Percentiles rank a stretch among this genome's conserved stretches.
Conservation (phyloP, 1,140 invertebrate species). For the Drosophila gunungcola region DNA sequence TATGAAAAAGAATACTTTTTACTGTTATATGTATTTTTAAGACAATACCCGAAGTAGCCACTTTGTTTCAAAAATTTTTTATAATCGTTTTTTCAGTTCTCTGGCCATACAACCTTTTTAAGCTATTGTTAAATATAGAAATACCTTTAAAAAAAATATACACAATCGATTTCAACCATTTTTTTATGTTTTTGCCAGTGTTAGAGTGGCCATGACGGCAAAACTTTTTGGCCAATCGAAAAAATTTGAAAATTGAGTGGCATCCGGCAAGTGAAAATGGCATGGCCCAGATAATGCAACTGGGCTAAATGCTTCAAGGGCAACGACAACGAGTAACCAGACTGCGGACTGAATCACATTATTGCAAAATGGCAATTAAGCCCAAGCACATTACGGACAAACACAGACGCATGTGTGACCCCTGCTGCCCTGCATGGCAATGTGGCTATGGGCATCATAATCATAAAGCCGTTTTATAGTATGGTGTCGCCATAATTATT, state of each 20-base stretch:
- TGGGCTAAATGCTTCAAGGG: conserved; percentile 17
- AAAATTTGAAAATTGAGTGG: conserved; percentile 45
- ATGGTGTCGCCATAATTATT: conserved; percentile 81
- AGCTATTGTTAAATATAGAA: too few relatives aligned
- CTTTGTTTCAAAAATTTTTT: neutral
- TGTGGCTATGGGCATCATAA: conserved; percentile 59
- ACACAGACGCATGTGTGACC: conserved; percentile 3
- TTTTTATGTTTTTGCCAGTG: neutral
- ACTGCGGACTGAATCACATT: conserved; percentile 11
- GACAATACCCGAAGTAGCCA: neutral
- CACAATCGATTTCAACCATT: neutral
- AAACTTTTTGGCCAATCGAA: conserved; percentile 39
- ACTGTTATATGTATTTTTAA: neutral
- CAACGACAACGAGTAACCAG: neutral
- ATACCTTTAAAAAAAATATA: neutral
- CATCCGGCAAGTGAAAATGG: conserved; percentile 15
- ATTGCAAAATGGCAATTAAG: conserved; percentile 46
- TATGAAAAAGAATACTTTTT: neutral
- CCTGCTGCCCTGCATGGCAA: neutral
- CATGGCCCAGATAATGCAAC: conserved; percentile 19
- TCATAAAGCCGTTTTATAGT: conserved; percentile 79
- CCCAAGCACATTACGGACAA: conserved; percentile 18
- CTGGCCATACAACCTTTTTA: too few relatives aligned
- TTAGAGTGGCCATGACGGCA: conserved; percentile 14
- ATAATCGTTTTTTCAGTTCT: neutral